Evolutionary conservation across 2,797 vertebrate genomes (phyloP), one percentile per base, ranked within the genome.

Genomic region (Erpetoichthys calabaricus): DNA sequence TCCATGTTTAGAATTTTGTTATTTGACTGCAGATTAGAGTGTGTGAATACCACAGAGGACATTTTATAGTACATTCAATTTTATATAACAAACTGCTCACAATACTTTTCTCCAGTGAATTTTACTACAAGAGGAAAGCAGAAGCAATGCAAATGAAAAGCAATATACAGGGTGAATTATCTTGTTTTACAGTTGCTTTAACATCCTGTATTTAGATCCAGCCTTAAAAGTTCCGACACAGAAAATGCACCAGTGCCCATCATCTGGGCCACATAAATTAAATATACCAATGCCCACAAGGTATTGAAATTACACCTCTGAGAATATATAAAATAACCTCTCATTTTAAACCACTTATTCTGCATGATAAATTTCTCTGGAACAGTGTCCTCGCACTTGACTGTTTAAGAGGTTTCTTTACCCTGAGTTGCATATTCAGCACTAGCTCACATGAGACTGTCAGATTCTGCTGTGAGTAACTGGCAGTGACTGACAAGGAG

Each of bases 21-120:
- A 5, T 47, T 46, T 45, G 42, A 42, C 8, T 42, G 53, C 44
- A 42, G 6, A 41, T 42, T 42, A n/a, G 42, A 7, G 3, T 42
- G 53, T 3, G 41, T 54, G 53, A 42, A 45, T 60, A 8, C 51
- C 65, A 62, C 65, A 45, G 60, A 61, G 65, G 65, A 42, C 8
- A 54, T 5, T 42, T 54, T 7, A 5, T 4, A 7, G 9, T 4
- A 4, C 5, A 5, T 54, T 54, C 41, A 42, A 6, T 54, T 54
- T 54, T 54, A 54, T 54, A 44, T 54, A 45, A 50, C 45, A 50
- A 25, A 58, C 43, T 8, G 9, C 50, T 58, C 10, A 58, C 44
- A 44, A 51, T 41, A 42, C 45, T 46, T 53, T 53, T 59, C 9
- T 51, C 50, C 53, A 54, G 25, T 43, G 42, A 42, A 41, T 8